Evolutionary conservation across 1,140 invertebrate species (phyloP).

Genomic region (Leptinotarsa undecemlineata): DNA sequence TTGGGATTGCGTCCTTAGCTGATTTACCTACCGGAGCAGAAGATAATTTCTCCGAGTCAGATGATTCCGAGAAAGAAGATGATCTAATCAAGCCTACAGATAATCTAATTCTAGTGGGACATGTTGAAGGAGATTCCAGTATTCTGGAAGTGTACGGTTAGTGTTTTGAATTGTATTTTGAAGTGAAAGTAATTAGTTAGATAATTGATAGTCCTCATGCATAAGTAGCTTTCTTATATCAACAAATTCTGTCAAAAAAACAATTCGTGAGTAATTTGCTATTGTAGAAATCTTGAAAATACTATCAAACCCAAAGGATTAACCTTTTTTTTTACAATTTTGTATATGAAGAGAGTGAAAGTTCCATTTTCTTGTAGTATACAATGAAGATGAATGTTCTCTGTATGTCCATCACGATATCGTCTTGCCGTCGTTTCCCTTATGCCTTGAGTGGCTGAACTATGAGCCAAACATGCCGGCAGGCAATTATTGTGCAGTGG

Average conservation of each 20-base stretch:
- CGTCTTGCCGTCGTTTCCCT: slow-evolving; percentile 81
- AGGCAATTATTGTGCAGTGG: slow-evolving; percentile 89
- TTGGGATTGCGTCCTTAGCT: slow-evolving; percentile 60
- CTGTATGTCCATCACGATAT: slow-evolving; percentile 95
- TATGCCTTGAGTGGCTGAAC: slow-evolving; percentile 91
- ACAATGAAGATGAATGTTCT: slow-evolving; percentile 84
- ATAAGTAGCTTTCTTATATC: no score
- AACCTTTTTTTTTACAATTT: no score
- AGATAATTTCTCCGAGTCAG: slow-evolving; percentile 67
- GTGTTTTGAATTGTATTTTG: slow-evolving; percentile 22
- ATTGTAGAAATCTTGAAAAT: neutral
- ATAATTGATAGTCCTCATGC: no score
- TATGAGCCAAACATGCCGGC: slow-evolving; percentile 71
- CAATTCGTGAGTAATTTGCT: no score
- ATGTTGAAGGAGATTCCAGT: slow-evolving; percentile 81
- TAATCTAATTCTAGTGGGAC: slow-evolving; percentile 89
- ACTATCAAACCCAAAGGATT: no score
- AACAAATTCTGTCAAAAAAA: no score
- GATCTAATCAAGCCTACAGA: slow-evolving; percentile 87
- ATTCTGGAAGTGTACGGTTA: slow-evolving; percentile 86
- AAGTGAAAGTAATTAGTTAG: no score
- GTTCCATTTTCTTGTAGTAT: slow-evolving; percentile 66
- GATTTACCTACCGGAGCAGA: slow-evolving; percentile 61
- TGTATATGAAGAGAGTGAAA: no score
- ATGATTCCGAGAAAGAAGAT: slow-evolving; percentile 89